phyloP scores from a whole-genome alignment of 92 coral and sea anemone genomes.

The Zoanthus sansibaricus region DNA sequence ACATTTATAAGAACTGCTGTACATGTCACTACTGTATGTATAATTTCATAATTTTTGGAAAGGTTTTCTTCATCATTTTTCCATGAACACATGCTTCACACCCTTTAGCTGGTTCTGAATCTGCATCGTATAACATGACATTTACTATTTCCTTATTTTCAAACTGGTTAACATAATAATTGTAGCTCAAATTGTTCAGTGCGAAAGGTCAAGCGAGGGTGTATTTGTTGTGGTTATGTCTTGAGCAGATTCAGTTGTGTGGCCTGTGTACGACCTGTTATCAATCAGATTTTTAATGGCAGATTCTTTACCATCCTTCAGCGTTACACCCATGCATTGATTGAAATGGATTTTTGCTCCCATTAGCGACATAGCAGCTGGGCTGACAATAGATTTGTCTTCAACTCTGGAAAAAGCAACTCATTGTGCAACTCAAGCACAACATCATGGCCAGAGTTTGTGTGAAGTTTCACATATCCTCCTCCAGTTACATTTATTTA shows the following conservation, averaged over 20 bases:
- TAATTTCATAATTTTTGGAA: constrained; percentile 55
- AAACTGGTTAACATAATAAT: constrained; percentile 53
- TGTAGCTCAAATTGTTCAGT: constrained; percentile 67
- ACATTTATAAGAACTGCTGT: constrained; percentile 41
- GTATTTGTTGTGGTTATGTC: constrained; percentile 51
- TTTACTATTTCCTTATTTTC: constrained; percentile 60
- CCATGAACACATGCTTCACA: constrained; percentile 56
- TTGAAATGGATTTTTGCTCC: constrained; percentile 57
- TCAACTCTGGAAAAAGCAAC: constrained; percentile 63
- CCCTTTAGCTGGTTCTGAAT: constrained; percentile 30
- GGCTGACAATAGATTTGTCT: constrained; percentile 57
- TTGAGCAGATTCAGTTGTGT: constrained; percentile 60
- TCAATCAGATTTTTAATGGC: constrained; percentile 45
- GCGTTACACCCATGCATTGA: constrained; percentile 36
- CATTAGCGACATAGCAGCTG: constrained; percentile 67
- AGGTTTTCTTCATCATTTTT: constrained; percentile 40
- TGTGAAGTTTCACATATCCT: constrained; percentile 63
- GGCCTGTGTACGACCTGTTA: constrained; percentile 54
- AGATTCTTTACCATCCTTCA: constrained; percentile 46
- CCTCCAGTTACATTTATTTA: constrained; percentile 59
- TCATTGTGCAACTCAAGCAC: constrained; percentile 59
- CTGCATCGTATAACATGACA: constrained; percentile 54
- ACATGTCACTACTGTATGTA: constrained; percentile 65
- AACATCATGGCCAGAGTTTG: constrained; percentile 29
- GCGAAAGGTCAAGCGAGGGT: constrained; percentile 70